Base-by-base conservation (phyloP, 1,140 invertebrate species). In the Apis cerana region DNA sequence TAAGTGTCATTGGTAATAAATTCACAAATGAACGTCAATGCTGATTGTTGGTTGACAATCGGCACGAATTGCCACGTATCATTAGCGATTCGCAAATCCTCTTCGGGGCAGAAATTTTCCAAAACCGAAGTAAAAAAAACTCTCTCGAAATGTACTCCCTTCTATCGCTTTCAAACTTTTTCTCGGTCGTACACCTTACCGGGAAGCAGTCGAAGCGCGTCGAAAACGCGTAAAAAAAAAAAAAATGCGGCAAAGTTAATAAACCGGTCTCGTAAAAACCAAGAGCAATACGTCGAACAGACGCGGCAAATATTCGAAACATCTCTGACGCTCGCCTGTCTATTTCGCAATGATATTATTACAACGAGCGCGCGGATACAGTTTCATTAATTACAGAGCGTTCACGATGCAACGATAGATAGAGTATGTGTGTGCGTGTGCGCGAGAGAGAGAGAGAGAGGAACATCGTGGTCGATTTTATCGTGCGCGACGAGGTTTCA, bases 381-480 rank as follows among this genome's bases (percentile, higher is more conserved):
- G 68, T 82, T 82, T 65, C 64, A 82, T 82, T 82, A 82, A 82
- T 81, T 67, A 75, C 54, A n/a, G 52, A 33, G 54, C 17, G 33
- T 43, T 43, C 33, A 43, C 33, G 33, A 43, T 43, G 33, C 33
- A 43, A 43, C 33, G 33, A 43, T 43, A 43, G 33, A 43, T 33
- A 33, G 33, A 33, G 33, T 33, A 5, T 43, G 5, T 43, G 33
- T 5, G 5, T 5, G 33, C 33, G 4, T 43, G 33, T 7, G 71
- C 2, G 33, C 5, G 54, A 56, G 54, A 56, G 54, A 56, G 33
- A 19, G 33, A 21, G 52, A 33, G 21, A 27, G 52, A 19, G 54
- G 23, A 43, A 59, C 48, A 68, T 11, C 67, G 59, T 61, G 33
- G 54, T 33, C 48, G 71, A 89, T 88, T 79, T 80, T 83, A 80